phyloP scores from a whole-genome alignment of 2,113 vertebrate genomes.

The Indicator indicator region DNA sequence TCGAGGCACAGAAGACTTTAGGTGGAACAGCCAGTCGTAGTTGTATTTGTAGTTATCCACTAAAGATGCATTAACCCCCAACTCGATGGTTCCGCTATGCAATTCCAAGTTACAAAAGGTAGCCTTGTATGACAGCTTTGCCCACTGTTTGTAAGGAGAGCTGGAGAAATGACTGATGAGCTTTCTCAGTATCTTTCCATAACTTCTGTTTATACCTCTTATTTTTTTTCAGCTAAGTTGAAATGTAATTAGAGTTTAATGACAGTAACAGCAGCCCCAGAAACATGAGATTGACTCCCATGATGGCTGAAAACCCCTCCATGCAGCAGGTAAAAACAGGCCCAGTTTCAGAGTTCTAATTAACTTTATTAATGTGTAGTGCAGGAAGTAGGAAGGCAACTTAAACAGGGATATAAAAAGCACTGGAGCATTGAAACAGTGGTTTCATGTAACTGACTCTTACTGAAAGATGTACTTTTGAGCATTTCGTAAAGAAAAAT shows the following conservation, averaged over 20 bases:
- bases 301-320: not conserved
- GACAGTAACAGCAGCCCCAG: conserved; percentile 17
- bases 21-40: not conserved
- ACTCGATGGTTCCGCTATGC: not conserved
- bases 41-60: not conserved
- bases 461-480: conserved; percentile 58
- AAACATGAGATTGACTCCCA: conserved; percentile 28
- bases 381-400: conserved; percentile 70
- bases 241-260: conserved; percentile 16
- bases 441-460: conserved; percentile 64
- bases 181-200: not conserved
- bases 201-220: not conserved
- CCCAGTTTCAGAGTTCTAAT: conserved; percentile 66
- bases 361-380: conserved; percentile 77
- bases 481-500: conserved; percentile 60
- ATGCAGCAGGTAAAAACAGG: conserved; percentile 41
- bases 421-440: conserved; percentile 55
- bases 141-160: not conserved
- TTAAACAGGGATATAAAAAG: conserved; percentile 76
- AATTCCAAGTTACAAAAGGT: not conserved
- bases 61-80: not conserved
- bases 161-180: not conserved
- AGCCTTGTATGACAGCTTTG: not conserved
- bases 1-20: not conserved
- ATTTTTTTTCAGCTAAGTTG: conserved; percentile 2